Evolutionary conservation across 2,888 invertebrate species (phyloP).

Genomic region (Pristionchus fissidentatus): DNA sequence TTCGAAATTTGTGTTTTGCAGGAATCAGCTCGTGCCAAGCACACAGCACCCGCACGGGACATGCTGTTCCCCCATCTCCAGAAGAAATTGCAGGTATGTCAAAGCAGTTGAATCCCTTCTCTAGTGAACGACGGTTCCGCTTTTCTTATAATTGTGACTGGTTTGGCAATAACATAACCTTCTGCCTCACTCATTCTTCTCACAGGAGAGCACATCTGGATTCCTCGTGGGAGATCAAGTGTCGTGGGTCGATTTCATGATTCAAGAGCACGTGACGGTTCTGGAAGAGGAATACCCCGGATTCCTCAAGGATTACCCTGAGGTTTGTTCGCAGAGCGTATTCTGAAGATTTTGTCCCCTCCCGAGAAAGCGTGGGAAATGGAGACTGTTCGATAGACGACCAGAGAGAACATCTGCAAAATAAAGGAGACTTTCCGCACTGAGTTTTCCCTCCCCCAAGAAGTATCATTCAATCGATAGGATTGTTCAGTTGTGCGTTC

Average conservation of each 20-base stretch:
- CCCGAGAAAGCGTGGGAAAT: too few species aligned
- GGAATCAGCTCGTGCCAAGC: conserved; percentile 2
- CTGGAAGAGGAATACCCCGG: conserved; percentile 30
- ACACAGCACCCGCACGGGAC: not conserved
- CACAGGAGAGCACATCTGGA: conserved; percentile 5
- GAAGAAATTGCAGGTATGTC: not conserved
- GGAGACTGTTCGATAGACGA: too few species aligned
- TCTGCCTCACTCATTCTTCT: not conserved
- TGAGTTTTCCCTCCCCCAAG: too few species aligned
- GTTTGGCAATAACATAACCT: not conserved
- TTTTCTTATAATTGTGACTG: not conserved
- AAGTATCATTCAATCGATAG: too few species aligned
- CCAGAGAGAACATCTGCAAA: too few species aligned
- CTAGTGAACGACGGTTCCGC: not conserved
- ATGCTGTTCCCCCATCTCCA: conserved; percentile 28
- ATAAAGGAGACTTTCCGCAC: too few species aligned
- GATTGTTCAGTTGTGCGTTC: not conserved
- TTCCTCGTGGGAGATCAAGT: conserved; percentile 25
- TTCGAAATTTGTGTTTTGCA: not conserved
- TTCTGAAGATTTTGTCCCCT: too few species aligned
- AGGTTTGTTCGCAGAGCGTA: too few species aligned
- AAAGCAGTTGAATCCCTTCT: not conserved
- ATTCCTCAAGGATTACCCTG: conserved; percentile 32
- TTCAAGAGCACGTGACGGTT: conserved; percentile 12
- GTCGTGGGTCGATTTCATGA: conserved; percentile 30